A percentile compares a stretch with the other conserved stretches of the same genome.
Evolutionary conservation across 2,888 invertebrate species (phyloP).

Genomic region (Scaptomyza parva): DNA sequence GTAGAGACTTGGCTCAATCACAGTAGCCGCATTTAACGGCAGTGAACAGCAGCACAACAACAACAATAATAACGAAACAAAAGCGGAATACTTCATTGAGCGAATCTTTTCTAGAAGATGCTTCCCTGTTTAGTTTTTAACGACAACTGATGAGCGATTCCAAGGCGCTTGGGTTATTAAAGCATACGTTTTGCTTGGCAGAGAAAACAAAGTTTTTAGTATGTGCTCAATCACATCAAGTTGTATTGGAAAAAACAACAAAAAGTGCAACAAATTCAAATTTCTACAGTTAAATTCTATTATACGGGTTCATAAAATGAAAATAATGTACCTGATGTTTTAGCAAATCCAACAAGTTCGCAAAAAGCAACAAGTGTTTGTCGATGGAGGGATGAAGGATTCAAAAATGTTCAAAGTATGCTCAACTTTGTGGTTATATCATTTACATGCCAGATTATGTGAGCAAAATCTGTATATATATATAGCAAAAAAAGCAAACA

Average conservation of each 20-base stretch:
- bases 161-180: conserved; percentile 62
- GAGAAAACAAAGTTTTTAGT: too few relatives aligned
- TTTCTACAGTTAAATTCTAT: too few relatives aligned
- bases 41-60: conserved; percentile 7
- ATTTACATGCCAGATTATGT: conserved; percentile 71
- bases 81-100: conserved; percentile 31
- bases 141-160: conserved; percentile 48
- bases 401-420: conserved; percentile 57
- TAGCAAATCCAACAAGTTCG: conserved; percentile 43
- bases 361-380: conserved; percentile 44
- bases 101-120: conserved; percentile 48
- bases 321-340: too few relatives aligned
- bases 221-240: too few relatives aligned
- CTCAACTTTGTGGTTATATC: conserved; percentile 67
- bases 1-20: conserved; percentile 50
- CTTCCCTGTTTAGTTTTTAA: conserved; percentile 55
- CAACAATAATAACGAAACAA: conserved; percentile 20
- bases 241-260: too few relatives aligned
- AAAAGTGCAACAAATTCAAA: too few relatives aligned
- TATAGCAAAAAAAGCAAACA: conserved; percentile 53
- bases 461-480: conserved; percentile 25
- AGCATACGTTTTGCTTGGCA: conserved; percentile 49
- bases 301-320: too few relatives aligned
- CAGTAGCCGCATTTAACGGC: not conserved
- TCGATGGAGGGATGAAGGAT: not conserved